phyloP scores from a whole-genome alignment of 2,113 vertebrate genomes.

The Rhinoderma darwinii region DNA sequence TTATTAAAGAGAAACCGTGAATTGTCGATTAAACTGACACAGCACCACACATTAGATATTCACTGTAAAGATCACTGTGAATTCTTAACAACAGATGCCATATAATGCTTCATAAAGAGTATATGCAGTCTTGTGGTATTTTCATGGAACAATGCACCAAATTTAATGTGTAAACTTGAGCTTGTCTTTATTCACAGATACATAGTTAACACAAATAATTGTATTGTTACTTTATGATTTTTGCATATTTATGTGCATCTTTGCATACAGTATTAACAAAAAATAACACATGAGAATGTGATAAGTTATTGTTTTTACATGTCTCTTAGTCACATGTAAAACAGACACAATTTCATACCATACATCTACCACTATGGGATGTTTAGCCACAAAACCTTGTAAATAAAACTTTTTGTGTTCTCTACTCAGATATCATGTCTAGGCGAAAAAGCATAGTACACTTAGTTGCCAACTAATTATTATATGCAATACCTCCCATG shows the following conservation, averaged over 20 bases:
- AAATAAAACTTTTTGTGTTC: neutral
- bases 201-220: neutral
- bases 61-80: slow-evolving; percentile 2
- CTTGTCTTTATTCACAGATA: neutral
- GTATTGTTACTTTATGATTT: neutral
- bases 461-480: too few relatives aligned
- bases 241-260: slow-evolving; percentile 7
- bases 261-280: neutral
- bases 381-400: too few relatives aligned
- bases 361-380: neutral
- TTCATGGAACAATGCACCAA: neutral
- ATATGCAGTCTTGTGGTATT: neutral
- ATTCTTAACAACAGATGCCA: slow-evolving; percentile 31
- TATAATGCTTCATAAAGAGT: slow-evolving; percentile 14
- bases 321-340: too few relatives aligned
- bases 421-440: too few relatives aligned
- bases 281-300: neutral
- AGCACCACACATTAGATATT: neutral
- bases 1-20: slow-evolving; percentile 6
- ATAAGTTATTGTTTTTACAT: neutral
- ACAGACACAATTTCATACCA: too few relatives aligned
- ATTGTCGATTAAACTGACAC: neutral
- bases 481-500: too few relatives aligned
- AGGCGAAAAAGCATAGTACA: too few relatives aligned
- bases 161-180: neutral